Evolutionary conservation across 2,888 invertebrate genomes (phyloP).

Genomic region (Eutolmus rufibarbis): DNA sequence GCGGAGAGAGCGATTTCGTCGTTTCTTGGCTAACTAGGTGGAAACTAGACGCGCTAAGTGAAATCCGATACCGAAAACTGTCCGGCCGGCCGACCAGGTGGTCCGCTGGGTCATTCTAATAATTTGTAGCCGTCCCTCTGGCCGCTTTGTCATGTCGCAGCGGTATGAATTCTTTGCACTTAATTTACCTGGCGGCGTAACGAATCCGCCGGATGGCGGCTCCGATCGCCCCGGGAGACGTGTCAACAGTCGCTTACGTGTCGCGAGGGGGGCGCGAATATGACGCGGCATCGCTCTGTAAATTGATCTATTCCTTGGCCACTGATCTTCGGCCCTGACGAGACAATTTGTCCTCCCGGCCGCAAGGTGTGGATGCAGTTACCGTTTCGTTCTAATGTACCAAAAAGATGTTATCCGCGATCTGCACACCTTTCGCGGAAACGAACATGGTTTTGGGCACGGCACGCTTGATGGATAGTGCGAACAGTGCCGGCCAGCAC

Average conservation of each 20-base stretch:
- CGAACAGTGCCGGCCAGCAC: neutral
- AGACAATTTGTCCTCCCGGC: neutral
- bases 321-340: neutral
- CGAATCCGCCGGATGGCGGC: neutral
- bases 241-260: slow-evolving; percentile 5
- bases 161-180: slow-evolving; percentile 31
- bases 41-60: slow-evolving; percentile 32
- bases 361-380: neutral
- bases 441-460: neutral
- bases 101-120: slow-evolving; percentile 1
- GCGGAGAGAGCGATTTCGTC: neutral
- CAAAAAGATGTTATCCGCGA: neutral
- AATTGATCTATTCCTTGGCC: slow-evolving; percentile 21
- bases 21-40: slow-evolving; percentile 25
- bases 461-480: neutral
- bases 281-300: neutral
- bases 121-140: neutral
- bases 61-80: slow-evolving; percentile 13
- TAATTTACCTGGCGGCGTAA: slow-evolving; percentile 13
- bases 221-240: slow-evolving; percentile 11
- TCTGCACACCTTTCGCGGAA: neutral
- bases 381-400: neutral
- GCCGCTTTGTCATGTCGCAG: neutral
- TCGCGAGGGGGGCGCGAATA: neutral
- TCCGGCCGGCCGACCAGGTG: slow-evolving; percentile 3